Base-by-base conservation (phyloP, 2,888 invertebrate genomes). In the Drepana falcataria region DNA sequence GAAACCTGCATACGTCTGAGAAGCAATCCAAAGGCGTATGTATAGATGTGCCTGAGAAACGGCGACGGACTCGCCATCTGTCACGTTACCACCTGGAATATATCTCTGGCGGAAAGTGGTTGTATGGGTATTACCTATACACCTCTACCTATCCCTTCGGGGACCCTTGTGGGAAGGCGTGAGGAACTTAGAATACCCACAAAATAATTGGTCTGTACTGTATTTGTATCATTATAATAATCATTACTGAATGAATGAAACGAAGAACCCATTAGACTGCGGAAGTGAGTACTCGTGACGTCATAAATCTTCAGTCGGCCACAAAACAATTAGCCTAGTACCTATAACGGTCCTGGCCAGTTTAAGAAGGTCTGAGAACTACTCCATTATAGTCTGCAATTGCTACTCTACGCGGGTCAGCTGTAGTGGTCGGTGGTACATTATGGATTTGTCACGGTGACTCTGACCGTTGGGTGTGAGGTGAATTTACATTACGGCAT, bases 291-390 rank as follows among this genome's bases (percentile, higher is more conserved):
- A 21, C 59, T 73, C 81, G 80, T 83, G 81, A 81, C 76, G 81
- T 79, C 77, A 82, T 84, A 85, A 83, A 84, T 81, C 77, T 73
- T 69, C 56, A 60, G 63, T 61, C 68, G 64, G 69, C 69, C 76
- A 73, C 70, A 64, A 81, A 85, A 83, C 82, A 84, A 84, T 85
- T 84, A 85, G 82, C 77, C 78, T 82, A 79, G 69, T 79, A 81
- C 77, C 79, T 81, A 55, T 71, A 70, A 71, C 74, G 69, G 69
- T 65, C 67, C 61, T 64, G 60, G 55, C 81, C 73, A 71, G 56
- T 44, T 35, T 55, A 61, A 35, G n/a, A 9, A 56, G 74, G 74
- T 47, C 67, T 52, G 41, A 48, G 52, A 55, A 57, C 57, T 55
- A 55, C 60, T 55, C 59, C 49, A 55, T 58, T 51, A 48, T 54